phyloP scores from a whole-genome alignment of 2,113 vertebrate species.

The Chloroceryle aenea region DNA sequence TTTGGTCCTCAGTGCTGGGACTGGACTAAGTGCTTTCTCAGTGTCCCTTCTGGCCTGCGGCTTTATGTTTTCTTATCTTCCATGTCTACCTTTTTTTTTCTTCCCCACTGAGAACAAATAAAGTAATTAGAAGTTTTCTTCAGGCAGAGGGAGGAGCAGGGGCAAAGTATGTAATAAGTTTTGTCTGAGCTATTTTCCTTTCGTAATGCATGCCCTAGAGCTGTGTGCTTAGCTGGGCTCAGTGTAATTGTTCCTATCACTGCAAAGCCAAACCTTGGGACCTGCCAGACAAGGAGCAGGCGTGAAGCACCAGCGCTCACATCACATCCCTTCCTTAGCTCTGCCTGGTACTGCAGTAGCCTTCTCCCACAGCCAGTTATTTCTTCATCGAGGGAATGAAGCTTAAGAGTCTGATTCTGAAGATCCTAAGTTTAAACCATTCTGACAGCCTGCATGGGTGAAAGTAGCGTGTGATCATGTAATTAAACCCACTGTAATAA shows the following conservation, averaged over 20 bases:
- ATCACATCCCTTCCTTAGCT: not conserved
- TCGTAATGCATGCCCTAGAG: slow-evolving; percentile 40
- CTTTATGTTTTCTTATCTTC: not conserved
- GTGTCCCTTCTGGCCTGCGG: not conserved
- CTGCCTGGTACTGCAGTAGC: fast-evolving
- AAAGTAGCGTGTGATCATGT: not conserved
- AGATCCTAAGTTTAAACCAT: not conserved
- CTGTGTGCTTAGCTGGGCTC: slow-evolving; percentile 48
- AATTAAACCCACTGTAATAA: not conserved
- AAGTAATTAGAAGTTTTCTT: slow-evolving; percentile 62
- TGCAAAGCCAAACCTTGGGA: not conserved
- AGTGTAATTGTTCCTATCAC: not conserved
- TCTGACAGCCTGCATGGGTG: not conserved
- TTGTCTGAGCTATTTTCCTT: slow-evolving; percentile 56
- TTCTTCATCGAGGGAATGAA: not conserved
- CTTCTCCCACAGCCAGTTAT: not conserved
- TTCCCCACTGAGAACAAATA: not conserved
- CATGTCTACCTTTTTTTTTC: not conserved
- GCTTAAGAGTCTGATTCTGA: not conserved
- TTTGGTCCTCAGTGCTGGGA: not conserved
- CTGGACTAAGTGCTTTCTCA: not conserved
- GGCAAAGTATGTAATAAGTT: slow-evolving; percentile 50
- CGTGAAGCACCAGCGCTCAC: not conserved
- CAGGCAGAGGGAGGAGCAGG: slow-evolving; percentile 54
- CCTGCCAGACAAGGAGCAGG: not conserved